Base-by-base conservation (phyloP, 2,797 vertebrate species). In the Poeciliopsis infans region DNA sequence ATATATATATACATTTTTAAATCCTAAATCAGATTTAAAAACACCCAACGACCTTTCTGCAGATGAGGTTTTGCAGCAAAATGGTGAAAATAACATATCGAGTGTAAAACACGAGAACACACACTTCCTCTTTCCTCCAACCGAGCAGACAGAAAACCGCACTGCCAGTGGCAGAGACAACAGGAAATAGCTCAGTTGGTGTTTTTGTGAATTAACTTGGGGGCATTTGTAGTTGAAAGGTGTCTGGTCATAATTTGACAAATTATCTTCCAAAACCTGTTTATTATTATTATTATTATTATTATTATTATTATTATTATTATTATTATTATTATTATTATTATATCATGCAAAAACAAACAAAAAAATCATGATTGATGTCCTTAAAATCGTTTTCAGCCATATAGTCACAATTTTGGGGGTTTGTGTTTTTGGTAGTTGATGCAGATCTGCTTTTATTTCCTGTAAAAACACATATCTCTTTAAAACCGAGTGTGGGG, bases 41-140 rank as follows among this genome's bases (percentile, higher is more conserved):
- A 45, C 41, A 28, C 41, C n/a, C 68, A 25, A 2, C 2, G n/a
- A 28, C 41, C 41, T 47, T 64, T 39, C 28, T 75, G 74, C 55
- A 61, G 20, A 20, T 23, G 16, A 45, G 74, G 41, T 70, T 75
- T 61, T 61, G 55, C 13, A 45, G 66, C 55, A 71, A 77, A 3
- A 25, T 41, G 43, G 8, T 33, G 47, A 57, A 31, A 71, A 45
- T 66, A 41, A 70, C 46, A 51, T 39, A 51, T 15, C 25, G n/a
- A 41, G n/a, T 41, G 59, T 72, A 55, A 68, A 41, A 69, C 33
- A 84, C 20, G 23, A 66, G 31, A 83, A 73, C 28, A 47, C 75
- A 25, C 11, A 83, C 82, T 86, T 89, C 88, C 86, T 83, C 80
- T 83, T 85, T 12, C 16, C 20, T 20, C 51, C 46, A 72, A 59